Conservation (phyloP, 2,888 invertebrate species). For the Scrobipalpa costella region DNA sequence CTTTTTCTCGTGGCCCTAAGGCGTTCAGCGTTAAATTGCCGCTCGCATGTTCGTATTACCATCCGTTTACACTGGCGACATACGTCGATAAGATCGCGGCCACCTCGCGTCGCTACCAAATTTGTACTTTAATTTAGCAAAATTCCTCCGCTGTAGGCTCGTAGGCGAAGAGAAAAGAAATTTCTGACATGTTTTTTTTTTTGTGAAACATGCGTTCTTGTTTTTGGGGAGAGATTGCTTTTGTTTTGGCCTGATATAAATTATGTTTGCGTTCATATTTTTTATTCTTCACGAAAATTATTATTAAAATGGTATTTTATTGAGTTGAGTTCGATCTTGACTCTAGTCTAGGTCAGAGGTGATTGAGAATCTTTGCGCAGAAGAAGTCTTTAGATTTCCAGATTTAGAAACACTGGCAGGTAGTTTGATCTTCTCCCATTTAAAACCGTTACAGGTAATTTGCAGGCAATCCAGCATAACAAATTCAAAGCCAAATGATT, state of each 20-base stretch:
- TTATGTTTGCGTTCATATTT: neutral
- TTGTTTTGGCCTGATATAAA: neutral
- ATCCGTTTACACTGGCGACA: conserved; percentile 33
- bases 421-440: too few relatives aligned
- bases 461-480: too few relatives aligned
- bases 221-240: conserved; percentile 2
- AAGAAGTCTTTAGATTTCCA: too few relatives aligned
- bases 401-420: too few relatives aligned
- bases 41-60: conserved; percentile 30
- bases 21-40: conserved; percentile 30
- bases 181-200: conserved; percentile 1
- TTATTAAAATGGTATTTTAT: too few relatives aligned
- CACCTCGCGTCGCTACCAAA: conserved; percentile 4
- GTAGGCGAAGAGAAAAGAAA: conserved; percentile 1
- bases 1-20: conserved; percentile 25
- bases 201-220: neutral
- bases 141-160: conserved; percentile 2
- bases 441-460: too few relatives aligned
- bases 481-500: too few relatives aligned
- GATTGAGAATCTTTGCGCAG: too few relatives aligned
- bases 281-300: too few relatives aligned
- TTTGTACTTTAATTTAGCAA: conserved; percentile 19
- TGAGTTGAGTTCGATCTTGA: too few relatives aligned
- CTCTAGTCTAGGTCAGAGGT: too few relatives aligned
- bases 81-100: conserved; percentile 29